Percentiles rank a stretch among this genome's conserved stretches.
Conservation (phyloP, 2,797 vertebrate species). For the Brotula barbata region DNA sequence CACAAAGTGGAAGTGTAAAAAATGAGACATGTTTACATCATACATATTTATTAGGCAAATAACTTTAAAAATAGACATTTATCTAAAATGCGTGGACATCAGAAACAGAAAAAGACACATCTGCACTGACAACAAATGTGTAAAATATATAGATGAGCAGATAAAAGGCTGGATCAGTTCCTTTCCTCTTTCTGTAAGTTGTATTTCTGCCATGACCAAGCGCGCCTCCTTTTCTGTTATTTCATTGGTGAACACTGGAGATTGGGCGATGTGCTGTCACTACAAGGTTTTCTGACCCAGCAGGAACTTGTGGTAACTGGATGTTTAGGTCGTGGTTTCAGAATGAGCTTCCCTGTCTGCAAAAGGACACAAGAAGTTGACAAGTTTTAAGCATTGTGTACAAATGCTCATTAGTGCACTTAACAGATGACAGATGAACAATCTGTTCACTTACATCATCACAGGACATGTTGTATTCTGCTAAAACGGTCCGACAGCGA, state of each 20-base stretch:
- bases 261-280: neutral
- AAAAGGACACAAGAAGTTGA: constrained; percentile 41
- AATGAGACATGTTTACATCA: constrained; percentile 1
- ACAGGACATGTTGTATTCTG: constrained; percentile 99
- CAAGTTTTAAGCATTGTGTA: neutral
- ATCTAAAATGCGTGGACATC: constrained; percentile 71
- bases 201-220: constrained; percentile 11
- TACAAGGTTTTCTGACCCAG: constrained; percentile 5
- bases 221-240: constrained; percentile 9
- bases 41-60: constrained; percentile 70
- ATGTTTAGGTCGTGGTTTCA: constrained; percentile 97
- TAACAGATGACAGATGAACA: neutral
- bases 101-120: constrained; percentile 59
- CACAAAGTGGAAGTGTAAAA: neutral
- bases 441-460: constrained; percentile 92
- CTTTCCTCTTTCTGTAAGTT: constrained; percentile 28
- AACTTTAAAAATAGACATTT: constrained; percentile 75
- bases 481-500: constrained; percentile 95
- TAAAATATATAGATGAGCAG: constrained; percentile 54
- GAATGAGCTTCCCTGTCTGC: constrained; percentile 97
- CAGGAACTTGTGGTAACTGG: constrained; percentile 77
- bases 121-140: constrained; percentile 33
- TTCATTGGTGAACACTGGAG: constrained; percentile 9
- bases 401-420: neutral
- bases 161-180: constrained; percentile 39